Base-by-base conservation (phyloP, 2,797 vertebrate species). In the Leptoclinus maculatus region DNA sequence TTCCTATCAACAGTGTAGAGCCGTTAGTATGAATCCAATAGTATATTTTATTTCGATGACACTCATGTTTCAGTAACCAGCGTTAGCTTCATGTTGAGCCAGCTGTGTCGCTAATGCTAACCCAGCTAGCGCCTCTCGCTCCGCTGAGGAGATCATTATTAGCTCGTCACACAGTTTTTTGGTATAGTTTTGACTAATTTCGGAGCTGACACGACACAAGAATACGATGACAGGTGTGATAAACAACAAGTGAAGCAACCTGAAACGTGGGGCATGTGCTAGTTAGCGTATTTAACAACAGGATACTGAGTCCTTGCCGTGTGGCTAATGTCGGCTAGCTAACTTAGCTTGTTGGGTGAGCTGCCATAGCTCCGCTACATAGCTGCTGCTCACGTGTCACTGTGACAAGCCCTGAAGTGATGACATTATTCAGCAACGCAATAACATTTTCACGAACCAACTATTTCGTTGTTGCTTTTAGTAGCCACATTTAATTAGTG, bases 321-420 rank as follows among this genome's bases (percentile, higher is more conserved):
- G 69, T 36, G 62, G 90, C 90, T 93, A 91, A 77, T 3, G 29
- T 60, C n/a, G 14, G 85, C 66, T 13, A 83, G 90, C 91, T 92
- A 90, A 81, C 75, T 72, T 74, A 13, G 87, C 79, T 76, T 4
- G 84, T 81, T 85, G 76, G 76, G 17, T 62, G 71, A 76, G 67
- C 54, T 34, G 32, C 32, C 32, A 34, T 34, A 34, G 32, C 32
- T 72, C 34, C 5, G 74, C 76, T 87, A 82, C 83, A 80, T 80
- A 85, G 83, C 88, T 71, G 82, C 89, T 93, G 92, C 90, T 93
- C 93, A 93, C 93, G 93, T 94, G 92, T 93, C 93, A 92, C 86
- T 79, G 85, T 88, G 89, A 91, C 87, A 69, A 85, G 69, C 85
- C 82, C 58, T 16, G 41, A 74, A 83, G 32, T 79, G 79, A 82